Conservation (phyloP, 1,140 invertebrate species). For the Nylanderia fulva region DNA sequence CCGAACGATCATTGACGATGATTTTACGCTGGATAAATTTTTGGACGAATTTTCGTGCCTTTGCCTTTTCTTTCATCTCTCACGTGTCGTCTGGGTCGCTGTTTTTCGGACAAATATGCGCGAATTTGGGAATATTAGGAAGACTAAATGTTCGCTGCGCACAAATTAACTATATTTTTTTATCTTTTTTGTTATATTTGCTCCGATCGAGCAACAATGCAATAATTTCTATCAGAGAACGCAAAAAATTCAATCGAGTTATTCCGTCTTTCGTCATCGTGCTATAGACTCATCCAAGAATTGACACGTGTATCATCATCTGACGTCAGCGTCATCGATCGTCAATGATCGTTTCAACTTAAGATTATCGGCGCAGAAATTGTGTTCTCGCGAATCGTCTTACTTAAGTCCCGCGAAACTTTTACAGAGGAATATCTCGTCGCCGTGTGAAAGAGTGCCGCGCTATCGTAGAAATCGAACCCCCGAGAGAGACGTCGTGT, state of each 20-base stretch:
- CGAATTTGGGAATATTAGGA: conserved; percentile 39
- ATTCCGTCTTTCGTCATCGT: background rate
- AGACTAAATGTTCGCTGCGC: conserved; percentile 41
- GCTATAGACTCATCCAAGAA: no score
- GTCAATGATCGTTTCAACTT: conserved; percentile 54
- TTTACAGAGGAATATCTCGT: conserved; percentile 35
- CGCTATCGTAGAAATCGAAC: conserved; percentile 57
- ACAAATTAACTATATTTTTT: background rate
- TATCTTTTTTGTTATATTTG: background rate
- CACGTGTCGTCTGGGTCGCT: background rate
- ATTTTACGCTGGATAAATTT: conserved; percentile 50
- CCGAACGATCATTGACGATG: conserved; percentile 69
- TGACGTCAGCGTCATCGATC: conserved; percentile 23
- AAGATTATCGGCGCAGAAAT: conserved; percentile 49
- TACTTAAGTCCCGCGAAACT: conserved; percentile 39
- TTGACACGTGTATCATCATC: conserved; percentile 24
- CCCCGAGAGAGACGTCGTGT: conserved; percentile 13
- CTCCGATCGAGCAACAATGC: background rate
- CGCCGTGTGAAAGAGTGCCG: background rate
- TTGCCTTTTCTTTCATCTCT: background rate
- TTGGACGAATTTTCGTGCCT: conserved; percentile 50
- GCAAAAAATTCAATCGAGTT: background rate
- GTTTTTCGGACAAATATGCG: conserved; percentile 26
- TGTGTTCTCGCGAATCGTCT: conserved; percentile 39
- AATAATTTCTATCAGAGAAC: conserved; percentile 1